Conservation (phyloP, 2,888 invertebrate species). For the Disparrhopalites patrizii region DNA sequence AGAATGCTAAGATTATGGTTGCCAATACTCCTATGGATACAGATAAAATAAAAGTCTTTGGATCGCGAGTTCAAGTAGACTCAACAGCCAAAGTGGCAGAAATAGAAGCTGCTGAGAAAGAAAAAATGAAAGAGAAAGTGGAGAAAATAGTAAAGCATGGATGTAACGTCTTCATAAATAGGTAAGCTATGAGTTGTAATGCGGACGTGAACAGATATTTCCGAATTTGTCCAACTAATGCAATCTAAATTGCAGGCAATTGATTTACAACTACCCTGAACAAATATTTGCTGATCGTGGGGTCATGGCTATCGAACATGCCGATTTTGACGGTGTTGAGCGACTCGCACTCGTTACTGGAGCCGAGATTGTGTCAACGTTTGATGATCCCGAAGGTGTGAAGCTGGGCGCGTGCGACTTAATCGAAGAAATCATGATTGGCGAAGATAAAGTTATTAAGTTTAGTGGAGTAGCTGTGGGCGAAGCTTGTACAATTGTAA, state of each 20-base stretch:
- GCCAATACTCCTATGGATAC: slow-evolving; percentile 99
- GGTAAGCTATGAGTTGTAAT: slow-evolving; percentile 53
- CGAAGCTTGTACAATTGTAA: slow-evolving; percentile 94
- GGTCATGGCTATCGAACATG: slow-evolving; percentile 99
- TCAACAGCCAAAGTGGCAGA: slow-evolving; percentile 95
- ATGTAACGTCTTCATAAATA: slow-evolving; percentile 96
- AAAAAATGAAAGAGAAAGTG: slow-evolving; percentile 99
- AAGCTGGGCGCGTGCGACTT: slow-evolving; percentile 90
- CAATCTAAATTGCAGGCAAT: slow-evolving; percentile 62
- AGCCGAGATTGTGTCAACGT: slow-evolving; percentile 97
- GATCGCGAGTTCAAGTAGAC: slow-evolving; percentile 88
- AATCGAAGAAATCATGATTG: slow-evolving; percentile 97
- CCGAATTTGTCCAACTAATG: not conserved
- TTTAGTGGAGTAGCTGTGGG: slow-evolving; percentile 93
- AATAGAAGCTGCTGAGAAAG: slow-evolving; percentile 94
- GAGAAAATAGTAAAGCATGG: slow-evolving; percentile 90
- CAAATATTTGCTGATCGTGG: slow-evolving; percentile 98
- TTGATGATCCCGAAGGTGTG: slow-evolving; percentile 86
- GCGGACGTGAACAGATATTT: not conserved
- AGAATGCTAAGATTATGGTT: slow-evolving; percentile 93
- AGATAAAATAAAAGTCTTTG: slow-evolving; percentile 98
- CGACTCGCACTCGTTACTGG: slow-evolving; percentile 94
- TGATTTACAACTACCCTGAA: slow-evolving; percentile 99
- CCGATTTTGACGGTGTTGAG: slow-evolving; percentile 99
- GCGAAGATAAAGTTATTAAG: slow-evolving; percentile 89